phyloP scores from a whole-genome alignment of 2,113 vertebrate species.

The Rafetus swinhoei region DNA sequence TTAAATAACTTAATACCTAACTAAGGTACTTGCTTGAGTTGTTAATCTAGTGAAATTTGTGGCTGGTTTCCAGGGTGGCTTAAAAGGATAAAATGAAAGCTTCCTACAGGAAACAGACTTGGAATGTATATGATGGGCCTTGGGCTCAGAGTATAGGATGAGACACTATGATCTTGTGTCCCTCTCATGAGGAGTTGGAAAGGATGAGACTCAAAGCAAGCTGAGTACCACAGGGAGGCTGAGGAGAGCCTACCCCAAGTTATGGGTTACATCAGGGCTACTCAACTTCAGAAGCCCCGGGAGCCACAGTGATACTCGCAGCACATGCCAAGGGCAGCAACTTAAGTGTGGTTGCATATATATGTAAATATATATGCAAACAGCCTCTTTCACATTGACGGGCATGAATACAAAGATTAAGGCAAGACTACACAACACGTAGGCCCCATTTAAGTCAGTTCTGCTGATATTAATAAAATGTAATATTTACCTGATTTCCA shows the following conservation, averaged over 20 bases:
- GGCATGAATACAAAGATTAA: no score
- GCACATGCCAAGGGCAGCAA: no score
- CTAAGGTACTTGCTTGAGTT: not conserved
- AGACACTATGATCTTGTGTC: not conserved
- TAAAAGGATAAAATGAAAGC: not conserved
- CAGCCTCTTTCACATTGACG: no score
- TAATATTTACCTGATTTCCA: no score
- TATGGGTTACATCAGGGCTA: not conserved
- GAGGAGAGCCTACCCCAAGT: not conserved
- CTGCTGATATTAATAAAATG: no score
- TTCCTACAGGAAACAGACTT: not conserved
- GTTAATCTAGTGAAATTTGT: not conserved
- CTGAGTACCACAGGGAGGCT: not conserved
- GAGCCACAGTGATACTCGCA: no score
- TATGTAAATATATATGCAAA: no score
- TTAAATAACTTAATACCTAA: not conserved
- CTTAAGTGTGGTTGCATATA: no score
- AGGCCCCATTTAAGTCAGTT: no score
- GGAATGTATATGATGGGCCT: not conserved
- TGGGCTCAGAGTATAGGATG: not conserved
- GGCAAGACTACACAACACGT: no score
- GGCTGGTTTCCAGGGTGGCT: not conserved
- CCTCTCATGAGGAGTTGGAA: not conserved
- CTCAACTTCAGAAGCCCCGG: no score
- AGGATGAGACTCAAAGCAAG: not conserved